Evolutionary conservation across 2,797 vertebrate genomes (phyloP), one percentile per base, ranked within the genome.

Genomic region (Rhinophrynus dorsalis): DNA sequence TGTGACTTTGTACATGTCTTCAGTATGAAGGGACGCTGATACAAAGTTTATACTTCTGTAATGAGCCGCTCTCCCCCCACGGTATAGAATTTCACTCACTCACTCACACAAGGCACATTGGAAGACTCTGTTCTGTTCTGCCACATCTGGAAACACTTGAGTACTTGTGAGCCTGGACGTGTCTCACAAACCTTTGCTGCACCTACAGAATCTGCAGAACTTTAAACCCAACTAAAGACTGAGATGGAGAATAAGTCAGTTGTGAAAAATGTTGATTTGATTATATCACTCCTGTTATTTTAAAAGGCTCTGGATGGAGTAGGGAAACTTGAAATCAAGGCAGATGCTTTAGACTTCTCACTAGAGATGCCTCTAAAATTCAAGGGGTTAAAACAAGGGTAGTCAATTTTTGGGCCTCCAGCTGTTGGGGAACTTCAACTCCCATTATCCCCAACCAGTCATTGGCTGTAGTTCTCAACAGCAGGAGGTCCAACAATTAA

Each of bases 51-150:
- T 66, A 66, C 62, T 73, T 60, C 45, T 66, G 45, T 60, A 73
- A 73, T 67, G 56, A 67, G 55, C 27, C 37, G 17, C 26, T 73
- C 70, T 60, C 37, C 45, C 70, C 62, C 62, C 61, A 55, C 30
- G 55, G 70, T 60, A 66, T 73, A 60, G 62, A 54, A 67, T 73
- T 73, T 66, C 70, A 73, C 70, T 73, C n/a, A 73, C 70, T 73
- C n/a, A 32, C 69, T 65, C 37, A 15, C 62, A 73, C 69, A 73
- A 66, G 69, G 62, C 62, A 73, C 70, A 73, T 66, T 73, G 70
- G 47, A 59, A 55, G 55, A 73, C 70, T 71, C 68, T 73, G 70
- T 73, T 73, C 62, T 73, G 13, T 55, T 73, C 62, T 73, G n/a
- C 62, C 26, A 73, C 70, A 73, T 66, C 70, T 73, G 70, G 70